Percentiles rank a stretch among this genome's conserved stretches.
These are phyloP conservation scores for Eulemur macaco DNA, from an alignment of 2,113 vertebrate species.

Conservation along the genomic window DNA sequence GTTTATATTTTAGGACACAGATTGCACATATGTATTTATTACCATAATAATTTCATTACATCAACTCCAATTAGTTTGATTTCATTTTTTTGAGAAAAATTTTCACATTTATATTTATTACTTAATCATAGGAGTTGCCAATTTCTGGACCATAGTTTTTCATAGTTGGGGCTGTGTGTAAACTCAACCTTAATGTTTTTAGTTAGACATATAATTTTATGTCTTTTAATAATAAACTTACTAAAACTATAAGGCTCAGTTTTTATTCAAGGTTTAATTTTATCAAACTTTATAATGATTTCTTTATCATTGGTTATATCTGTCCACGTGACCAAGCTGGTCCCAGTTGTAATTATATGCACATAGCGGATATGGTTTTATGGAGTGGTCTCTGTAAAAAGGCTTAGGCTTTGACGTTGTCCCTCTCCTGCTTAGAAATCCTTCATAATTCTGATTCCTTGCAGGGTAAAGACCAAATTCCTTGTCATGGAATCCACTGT, in stretches of 20 bases:
- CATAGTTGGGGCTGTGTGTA: background rate
- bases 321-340: background rate
- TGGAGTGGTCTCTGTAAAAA: background rate
- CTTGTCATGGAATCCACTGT: background rate
- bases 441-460: background rate
- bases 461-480: background rate
- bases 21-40: background rate
- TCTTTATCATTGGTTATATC: background rate
- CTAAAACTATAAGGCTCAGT: background rate
- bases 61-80: background rate
- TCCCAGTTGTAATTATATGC: background rate
- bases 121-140: background rate
- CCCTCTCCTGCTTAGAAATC: background rate
- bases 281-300: conserved; percentile 26
- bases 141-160: conserved; percentile 29
- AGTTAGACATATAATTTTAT: conserved; percentile 19
- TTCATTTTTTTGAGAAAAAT: background rate
- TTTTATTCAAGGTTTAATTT: conserved; percentile 38
- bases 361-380: background rate
- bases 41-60: background rate
- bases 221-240: background rate
- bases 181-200: background rate
- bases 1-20: conserved; percentile 20
- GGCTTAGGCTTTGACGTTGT: background rate
- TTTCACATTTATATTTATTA: background rate